phyloP scores from a whole-genome alignment of 2,888 invertebrate species.

The Oxyscelio sp. region DNA sequence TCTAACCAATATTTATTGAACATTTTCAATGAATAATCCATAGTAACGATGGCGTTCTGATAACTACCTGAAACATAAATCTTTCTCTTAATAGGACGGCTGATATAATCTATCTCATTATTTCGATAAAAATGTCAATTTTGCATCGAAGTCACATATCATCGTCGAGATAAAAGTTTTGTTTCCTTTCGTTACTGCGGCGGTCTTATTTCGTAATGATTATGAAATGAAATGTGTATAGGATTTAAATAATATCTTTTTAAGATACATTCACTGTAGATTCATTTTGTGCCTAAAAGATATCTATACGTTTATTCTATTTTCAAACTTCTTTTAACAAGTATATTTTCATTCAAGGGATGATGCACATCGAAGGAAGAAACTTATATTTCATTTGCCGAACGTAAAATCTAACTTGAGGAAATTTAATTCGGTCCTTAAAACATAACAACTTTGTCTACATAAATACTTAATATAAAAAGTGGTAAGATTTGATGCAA shows the following conservation, averaged over 20 bases:
- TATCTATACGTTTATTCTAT: background rate
- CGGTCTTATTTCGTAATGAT: slow-evolving; percentile 27
- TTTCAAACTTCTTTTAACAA: background rate
- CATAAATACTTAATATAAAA: no score
- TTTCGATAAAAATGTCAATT: slow-evolving; percentile 44
- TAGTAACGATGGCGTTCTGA: slow-evolving; percentile 38
- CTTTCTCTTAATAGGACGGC: slow-evolving; percentile 31
- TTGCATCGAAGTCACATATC: slow-evolving; percentile 38
- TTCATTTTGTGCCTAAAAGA: background rate
- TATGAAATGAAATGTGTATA: background rate
- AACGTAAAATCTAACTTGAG: no score
- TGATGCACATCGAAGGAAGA: no score
- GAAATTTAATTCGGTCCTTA: no score
- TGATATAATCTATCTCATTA: slow-evolving; percentile 52
- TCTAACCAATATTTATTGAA: slow-evolving; percentile 45
- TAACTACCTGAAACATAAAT: slow-evolving; percentile 50
- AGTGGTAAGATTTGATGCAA: no score
- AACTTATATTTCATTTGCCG: no score
- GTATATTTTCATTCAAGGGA: background rate
- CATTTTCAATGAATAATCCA: slow-evolving; percentile 54
- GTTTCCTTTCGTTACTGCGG: slow-evolving; percentile 13
- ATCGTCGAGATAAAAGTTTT: slow-evolving; percentile 12
- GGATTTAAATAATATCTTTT: background rate
- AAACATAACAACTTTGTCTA: no score
- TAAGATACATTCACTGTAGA: background rate